A percentile compares a stretch with the other conserved stretches of the same genome.
Evolutionary conservation across 2,888 invertebrate genomes (phyloP).

Genomic region (Meteorus cinctellus): DNA sequence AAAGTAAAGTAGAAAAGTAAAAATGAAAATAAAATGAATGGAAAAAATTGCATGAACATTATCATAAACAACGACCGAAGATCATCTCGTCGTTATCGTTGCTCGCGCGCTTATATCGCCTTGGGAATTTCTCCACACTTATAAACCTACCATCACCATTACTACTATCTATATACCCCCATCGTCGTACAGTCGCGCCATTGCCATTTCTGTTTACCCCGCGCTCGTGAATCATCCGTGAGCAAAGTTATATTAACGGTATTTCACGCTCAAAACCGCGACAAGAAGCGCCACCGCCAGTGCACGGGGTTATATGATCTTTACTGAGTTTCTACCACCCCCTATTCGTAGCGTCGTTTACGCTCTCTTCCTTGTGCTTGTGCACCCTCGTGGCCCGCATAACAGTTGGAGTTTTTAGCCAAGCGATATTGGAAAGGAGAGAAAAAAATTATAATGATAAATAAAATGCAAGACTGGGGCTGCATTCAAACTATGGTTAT

Average conservation of each 20-base stretch:
- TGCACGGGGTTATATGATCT: conserved; percentile 9
- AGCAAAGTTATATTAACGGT: conserved; percentile 67
- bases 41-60: conserved; percentile 37
- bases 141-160: not conserved
- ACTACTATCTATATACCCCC: not conserved
- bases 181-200: not conserved
- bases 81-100: conserved; percentile 49
- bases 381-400: too few species aligned
- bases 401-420: not conserved
- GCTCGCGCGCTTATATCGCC: not conserved
- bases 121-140: not conserved
- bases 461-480: not conserved
- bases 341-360: too few species aligned
- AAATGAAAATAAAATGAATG: conserved; percentile 30
- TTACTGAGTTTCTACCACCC: not conserved
- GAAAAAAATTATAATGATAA: not conserved
- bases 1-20: not conserved
- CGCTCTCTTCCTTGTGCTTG: too few species aligned
- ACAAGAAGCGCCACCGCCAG: conserved; percentile 44
- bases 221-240: conserved; percentile 60
- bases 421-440: not conserved
- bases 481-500: not conserved
- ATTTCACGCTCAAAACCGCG: conserved; percentile 57
- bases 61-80: conserved; percentile 54
- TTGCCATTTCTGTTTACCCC: conserved; percentile 30